Percentiles rank a stretch among this genome's conserved stretches.
Conservation (phyloP, 2,797 vertebrate species). For the Microctenopoma stevenorrisi region DNA sequence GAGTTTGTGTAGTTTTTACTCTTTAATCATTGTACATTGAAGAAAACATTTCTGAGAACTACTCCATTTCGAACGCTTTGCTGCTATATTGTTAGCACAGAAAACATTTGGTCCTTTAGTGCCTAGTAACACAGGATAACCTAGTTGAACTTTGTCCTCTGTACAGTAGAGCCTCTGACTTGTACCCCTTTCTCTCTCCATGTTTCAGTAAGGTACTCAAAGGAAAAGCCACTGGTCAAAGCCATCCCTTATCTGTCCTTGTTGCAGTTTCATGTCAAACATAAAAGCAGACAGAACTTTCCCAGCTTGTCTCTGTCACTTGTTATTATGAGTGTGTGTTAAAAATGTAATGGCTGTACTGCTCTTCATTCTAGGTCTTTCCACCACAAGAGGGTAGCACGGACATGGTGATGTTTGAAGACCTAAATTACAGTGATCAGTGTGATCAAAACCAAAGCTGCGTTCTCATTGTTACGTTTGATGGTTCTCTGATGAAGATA, state of each 20-base stretch:
- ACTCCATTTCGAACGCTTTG: constrained; percentile 31
- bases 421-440: not conserved
- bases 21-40: constrained; percentile 24
- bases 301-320: not conserved
- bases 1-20: not conserved
- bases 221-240: constrained; percentile 6
- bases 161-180: constrained; percentile 17
- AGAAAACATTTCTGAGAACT: constrained; percentile 73
- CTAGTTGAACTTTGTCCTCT: constrained; percentile 73
- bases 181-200: not conserved
- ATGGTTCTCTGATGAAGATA: constrained; percentile 12
- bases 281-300: not conserved
- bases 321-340: not conserved
- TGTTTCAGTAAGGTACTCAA: not conserved
- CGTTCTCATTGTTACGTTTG: not conserved
- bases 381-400: constrained; percentile 79
- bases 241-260: not conserved
- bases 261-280: not conserved
- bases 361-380: not conserved
- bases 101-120: constrained; percentile 55
- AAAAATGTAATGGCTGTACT: not conserved
- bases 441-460: too few species aligned
- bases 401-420: constrained; percentile 22
- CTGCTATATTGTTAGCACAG: constrained; percentile 40
- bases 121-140: constrained; percentile 62